These are phyloP conservation scores for Turritopsis dohrnii DNA, from an alignment of 30 jellyfish, hydroid and myxozoan species.

Conservation along the genomic window DNA sequence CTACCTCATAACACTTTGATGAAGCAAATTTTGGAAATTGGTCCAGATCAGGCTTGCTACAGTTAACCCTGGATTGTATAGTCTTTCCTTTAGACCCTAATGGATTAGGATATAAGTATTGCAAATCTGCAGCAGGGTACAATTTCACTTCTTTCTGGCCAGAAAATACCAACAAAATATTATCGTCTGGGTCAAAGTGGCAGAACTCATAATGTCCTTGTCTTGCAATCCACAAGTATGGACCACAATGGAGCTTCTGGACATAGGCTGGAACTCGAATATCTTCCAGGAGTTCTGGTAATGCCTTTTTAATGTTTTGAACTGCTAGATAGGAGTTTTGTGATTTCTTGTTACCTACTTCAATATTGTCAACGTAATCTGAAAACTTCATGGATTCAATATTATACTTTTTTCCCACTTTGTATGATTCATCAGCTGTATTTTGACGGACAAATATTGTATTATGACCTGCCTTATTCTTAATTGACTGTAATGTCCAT, in stretches of 20 bases:
- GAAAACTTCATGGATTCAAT: conserved; percentile 78
- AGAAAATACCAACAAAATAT: conserved; percentile 51
- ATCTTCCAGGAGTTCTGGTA: conserved; percentile 74
- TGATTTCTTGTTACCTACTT: conserved; percentile 41
- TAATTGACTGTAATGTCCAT: conserved; percentile 60
- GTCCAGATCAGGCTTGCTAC: conserved; percentile 63
- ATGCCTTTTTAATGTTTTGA: conserved; percentile 84
- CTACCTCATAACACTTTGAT: conserved; percentile 67
- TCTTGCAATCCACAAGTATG: conserved; percentile 86
- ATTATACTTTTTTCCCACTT: conserved; percentile 82
- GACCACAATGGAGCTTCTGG: conserved; percentile 89
- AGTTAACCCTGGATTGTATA: conserved; percentile 67
- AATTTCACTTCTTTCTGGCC: conserved; percentile 74
- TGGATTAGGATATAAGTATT: conserved; percentile 77
- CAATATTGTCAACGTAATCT: conserved; percentile 62
- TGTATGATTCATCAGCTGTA: conserved; percentile 59
- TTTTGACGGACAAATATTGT: conserved; percentile 73
- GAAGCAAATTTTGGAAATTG: conserved; percentile 46
- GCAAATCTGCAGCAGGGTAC: conserved; percentile 56
- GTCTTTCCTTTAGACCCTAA: conserved; percentile 95
- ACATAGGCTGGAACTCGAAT: conserved; percentile 58
- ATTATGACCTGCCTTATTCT: conserved; percentile 73
- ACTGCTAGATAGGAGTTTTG: conserved; percentile 84
- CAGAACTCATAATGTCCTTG: conserved; percentile 89
- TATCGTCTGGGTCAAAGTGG: conserved; percentile 97